These are phyloP conservation scores for Sapayoa aenigma DNA, from an alignment of 2,113 vertebrate genomes.

Conservation along the genomic window DNA sequence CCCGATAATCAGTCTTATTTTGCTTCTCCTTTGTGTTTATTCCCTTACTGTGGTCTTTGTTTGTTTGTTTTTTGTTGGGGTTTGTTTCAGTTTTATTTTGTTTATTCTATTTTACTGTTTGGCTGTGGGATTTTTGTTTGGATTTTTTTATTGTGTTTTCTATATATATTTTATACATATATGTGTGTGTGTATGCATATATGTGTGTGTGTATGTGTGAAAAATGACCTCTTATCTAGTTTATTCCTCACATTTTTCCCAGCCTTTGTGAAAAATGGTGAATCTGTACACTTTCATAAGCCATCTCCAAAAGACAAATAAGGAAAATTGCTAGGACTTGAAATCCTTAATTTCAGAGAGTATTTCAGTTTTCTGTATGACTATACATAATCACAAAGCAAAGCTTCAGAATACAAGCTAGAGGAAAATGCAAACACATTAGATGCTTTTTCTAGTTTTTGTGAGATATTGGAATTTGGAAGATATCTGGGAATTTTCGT, in stretches of 20 bases:
- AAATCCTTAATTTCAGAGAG: background rate
- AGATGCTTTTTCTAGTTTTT: background rate
- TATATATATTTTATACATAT: too few species aligned
- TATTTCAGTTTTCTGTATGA: background rate
- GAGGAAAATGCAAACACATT: background rate
- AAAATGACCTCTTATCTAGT: background rate
- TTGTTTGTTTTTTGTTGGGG: background rate
- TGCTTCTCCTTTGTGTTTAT: background rate
- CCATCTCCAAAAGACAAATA: background rate
- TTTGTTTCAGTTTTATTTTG: background rate
- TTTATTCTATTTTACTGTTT: background rate
- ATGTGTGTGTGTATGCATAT: background rate
- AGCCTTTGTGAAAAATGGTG: background rate
- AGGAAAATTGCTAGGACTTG: background rate
- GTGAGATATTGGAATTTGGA: background rate
- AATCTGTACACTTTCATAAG: background rate
- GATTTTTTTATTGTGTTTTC: background rate
- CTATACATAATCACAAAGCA: background rate
- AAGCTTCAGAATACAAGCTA: background rate
- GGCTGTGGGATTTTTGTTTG: accelerated
- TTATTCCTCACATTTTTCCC: background rate
- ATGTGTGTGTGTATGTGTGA: background rate
- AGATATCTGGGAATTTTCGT: background rate
- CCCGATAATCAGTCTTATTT: background rate
- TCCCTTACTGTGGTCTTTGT: too few species aligned